phyloP scores from a whole-genome alignment of 2,113 vertebrate genomes.

The Charadrius vociferus region DNA sequence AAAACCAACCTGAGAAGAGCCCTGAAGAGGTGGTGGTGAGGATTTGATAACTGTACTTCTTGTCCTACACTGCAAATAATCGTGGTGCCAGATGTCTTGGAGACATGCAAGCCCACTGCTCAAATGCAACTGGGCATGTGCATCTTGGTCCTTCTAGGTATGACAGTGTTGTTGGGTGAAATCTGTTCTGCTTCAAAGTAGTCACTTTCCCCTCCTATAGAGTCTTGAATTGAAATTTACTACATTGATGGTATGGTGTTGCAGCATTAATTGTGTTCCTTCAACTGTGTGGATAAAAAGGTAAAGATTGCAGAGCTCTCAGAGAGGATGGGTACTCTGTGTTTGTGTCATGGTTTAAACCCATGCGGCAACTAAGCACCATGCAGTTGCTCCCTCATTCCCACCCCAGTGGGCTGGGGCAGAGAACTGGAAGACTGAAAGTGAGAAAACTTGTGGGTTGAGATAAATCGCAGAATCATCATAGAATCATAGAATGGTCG shows the following conservation, averaged over 20 bases:
- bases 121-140: background rate
- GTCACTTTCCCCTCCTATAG: background rate
- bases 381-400: fast-evolving
- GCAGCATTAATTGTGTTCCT: background rate
- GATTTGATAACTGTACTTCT: background rate
- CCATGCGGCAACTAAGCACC: background rate
- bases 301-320: background rate
- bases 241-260: background rate
- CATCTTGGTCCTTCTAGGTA: background rate
- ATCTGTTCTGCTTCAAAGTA: background rate
- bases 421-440: background rate
- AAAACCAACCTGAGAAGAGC: background rate
- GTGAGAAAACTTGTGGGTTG: background rate
- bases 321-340: background rate
- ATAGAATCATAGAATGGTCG: background rate
- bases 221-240: background rate
- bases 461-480: background rate
- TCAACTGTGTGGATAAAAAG: background rate
- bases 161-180: background rate
- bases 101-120: background rate
- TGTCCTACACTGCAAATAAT: background rate
- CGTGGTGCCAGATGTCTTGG: background rate
- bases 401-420: background rate
- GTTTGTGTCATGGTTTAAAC: background rate
- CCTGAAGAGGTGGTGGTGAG: background rate